These are phyloP conservation scores for Diadophis punctatus DNA, from an alignment of 2,113 vertebrate genomes.

Conservation along the genomic window DNA sequence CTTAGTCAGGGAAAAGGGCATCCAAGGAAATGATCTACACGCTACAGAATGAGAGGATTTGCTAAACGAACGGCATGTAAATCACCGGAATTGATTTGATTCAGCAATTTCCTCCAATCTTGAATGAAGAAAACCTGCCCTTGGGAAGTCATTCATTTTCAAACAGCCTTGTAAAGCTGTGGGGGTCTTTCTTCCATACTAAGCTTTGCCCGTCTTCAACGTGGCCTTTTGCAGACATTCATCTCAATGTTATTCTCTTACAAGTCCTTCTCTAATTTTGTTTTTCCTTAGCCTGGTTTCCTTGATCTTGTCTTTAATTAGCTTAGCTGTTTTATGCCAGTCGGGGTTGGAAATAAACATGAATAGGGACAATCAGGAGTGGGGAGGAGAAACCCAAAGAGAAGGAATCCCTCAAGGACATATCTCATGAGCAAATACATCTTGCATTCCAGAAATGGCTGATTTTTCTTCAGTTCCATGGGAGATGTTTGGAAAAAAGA, in stretches of 20 bases:
- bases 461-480: background rate
- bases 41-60: background rate
- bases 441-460: background rate
- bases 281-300: background rate
- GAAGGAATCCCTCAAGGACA: background rate
- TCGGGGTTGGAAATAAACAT: background rate
- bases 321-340: background rate
- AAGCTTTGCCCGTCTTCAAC: background rate
- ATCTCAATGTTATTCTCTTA: background rate
- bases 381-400: background rate
- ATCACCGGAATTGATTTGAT: background rate
- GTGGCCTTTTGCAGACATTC: accelerated
- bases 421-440: background rate
- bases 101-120: background rate
- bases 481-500: background rate
- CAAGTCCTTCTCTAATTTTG: background rate
- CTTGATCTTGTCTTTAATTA: background rate
- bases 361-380: background rate
- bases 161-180: background rate
- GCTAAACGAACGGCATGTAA: background rate
- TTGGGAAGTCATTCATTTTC: background rate
- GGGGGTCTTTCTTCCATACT: background rate
- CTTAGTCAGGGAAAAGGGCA: background rate
- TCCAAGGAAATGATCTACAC: background rate
- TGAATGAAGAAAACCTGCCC: background rate